These are phyloP conservation scores for Coryphaenoides rupestris DNA, from an alignment of 2,113 vertebrate species.

Conservation along the genomic window DNA sequence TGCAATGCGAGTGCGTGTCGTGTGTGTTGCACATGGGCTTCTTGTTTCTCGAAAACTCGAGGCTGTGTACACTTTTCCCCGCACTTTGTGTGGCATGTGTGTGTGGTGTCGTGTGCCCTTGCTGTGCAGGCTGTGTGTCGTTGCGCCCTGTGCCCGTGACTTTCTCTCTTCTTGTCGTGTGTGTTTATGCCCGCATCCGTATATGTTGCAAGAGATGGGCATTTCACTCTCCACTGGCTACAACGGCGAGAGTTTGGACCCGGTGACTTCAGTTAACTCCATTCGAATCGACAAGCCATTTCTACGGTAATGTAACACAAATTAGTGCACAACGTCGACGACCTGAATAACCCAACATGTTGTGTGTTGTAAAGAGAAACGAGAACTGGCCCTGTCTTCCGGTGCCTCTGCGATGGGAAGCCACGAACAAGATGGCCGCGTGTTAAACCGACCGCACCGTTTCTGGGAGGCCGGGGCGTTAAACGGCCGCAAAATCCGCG, in stretches of 20 bases:
- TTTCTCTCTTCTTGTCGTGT: no score
- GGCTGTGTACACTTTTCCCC: no score
- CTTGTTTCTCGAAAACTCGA: no score
- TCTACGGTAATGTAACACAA: conserved; percentile 93
- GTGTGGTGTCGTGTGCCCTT: no score
- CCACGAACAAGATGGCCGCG: conserved; percentile 31
- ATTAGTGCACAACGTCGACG: conserved; percentile 66
- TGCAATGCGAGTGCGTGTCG: no score
- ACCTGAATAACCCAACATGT: conserved; percentile 75
- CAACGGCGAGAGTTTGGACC: conserved; percentile 95
- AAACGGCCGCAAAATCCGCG: no score
- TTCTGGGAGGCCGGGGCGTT: conserved; percentile 22
- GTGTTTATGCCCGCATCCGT: conserved; percentile 79
- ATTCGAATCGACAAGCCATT: conserved; percentile 97
- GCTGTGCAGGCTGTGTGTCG: not conserved
- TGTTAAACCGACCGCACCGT: conserved; percentile 47
- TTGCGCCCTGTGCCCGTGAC: no score
- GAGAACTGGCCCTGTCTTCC: no score
- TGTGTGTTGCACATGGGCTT: no score
- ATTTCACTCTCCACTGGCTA: conserved; percentile 98
- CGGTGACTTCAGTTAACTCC: conserved; percentile 97
- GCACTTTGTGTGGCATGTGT: no score
- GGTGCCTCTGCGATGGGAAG: conserved; percentile 41
- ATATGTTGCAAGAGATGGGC: conserved; percentile 80
- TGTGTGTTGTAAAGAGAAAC: conserved; percentile 7